phyloP scores from a whole-genome alignment of 2,888 invertebrate species.

The Himalopsyche kuldschensis region DNA sequence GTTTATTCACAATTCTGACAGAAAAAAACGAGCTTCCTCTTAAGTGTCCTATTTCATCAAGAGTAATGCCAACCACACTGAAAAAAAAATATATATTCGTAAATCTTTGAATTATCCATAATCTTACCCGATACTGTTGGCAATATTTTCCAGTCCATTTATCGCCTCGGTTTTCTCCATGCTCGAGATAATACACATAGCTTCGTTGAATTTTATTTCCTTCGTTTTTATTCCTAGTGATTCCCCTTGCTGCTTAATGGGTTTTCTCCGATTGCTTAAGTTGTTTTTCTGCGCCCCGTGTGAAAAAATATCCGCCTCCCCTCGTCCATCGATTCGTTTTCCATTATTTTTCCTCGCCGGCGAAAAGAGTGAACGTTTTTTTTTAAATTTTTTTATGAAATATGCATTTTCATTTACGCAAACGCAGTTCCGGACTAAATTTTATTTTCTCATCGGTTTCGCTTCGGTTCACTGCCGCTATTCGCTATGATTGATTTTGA shows the following conservation, averaged over 20 bases:
- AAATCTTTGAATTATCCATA: no score
- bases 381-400: conserved; percentile 1
- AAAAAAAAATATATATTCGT: no score
- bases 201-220: no score
- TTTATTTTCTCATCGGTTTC: not conserved
- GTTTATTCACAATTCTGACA: no score
- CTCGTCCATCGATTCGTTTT: not conserved
- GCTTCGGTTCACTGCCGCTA: not conserved
- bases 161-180: no score
- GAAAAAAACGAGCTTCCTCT: no score
- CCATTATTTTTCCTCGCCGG: not conserved
- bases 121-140: no score
- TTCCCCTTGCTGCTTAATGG: not conserved
- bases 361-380: not conserved
- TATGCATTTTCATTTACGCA: conserved; percentile 7
- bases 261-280: not conserved
- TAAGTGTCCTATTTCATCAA: no score
- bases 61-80: no score
- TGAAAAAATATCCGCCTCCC: not conserved
- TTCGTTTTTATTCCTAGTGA: not conserved
- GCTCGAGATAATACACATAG: no score
- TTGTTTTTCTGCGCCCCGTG: not conserved
- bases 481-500: not conserved
- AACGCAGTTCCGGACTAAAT: not conserved
- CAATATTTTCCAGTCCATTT: no score